phyloP scores from a whole-genome alignment of 2,888 invertebrate genomes.

The Eupithecia subumbrata region DNA sequence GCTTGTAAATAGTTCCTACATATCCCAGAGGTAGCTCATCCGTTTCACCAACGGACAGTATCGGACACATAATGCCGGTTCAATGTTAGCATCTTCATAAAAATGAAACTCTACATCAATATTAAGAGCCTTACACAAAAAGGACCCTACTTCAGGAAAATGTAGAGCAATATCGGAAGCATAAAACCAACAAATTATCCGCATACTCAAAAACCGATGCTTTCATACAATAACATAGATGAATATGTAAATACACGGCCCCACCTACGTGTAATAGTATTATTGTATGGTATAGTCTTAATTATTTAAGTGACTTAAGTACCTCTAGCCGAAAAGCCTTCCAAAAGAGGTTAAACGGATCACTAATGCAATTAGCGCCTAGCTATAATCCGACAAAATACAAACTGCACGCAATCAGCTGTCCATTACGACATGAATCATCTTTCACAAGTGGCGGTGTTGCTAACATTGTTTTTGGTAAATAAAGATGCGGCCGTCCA shows the following conservation, averaged over 20 bases:
- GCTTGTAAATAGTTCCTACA: not conserved
- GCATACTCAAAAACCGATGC: not conserved
- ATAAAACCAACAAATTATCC: not conserved
- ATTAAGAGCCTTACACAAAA: not conserved
- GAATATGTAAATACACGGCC: not conserved
- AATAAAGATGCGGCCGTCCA: slow-evolving; percentile 14
- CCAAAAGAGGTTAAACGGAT: slow-evolving; percentile 30
- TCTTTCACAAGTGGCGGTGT: slow-evolving; percentile 37
- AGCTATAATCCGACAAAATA: slow-evolving; percentile 39
- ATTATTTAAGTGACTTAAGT: not conserved
- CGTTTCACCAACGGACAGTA: not conserved
- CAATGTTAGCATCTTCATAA: not conserved
- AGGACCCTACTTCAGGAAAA: not conserved
- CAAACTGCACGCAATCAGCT: slow-evolving; percentile 41
- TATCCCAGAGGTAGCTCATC: not conserved
- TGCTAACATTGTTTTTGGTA: slow-evolving; percentile 39
- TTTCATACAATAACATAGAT: slow-evolving; percentile 7
- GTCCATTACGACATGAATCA: slow-evolving; percentile 38
- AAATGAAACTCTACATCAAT: not conserved
- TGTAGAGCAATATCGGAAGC: not conserved
- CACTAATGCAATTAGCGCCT: slow-evolving; percentile 39
- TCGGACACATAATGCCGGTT: not conserved
- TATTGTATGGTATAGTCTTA: not conserved
- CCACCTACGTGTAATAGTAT: not conserved
- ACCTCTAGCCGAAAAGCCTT: slow-evolving; percentile 18